Base-by-base conservation (phyloP, 2,113 vertebrate species). In the Ictidomys tridecemlineatus region DNA sequence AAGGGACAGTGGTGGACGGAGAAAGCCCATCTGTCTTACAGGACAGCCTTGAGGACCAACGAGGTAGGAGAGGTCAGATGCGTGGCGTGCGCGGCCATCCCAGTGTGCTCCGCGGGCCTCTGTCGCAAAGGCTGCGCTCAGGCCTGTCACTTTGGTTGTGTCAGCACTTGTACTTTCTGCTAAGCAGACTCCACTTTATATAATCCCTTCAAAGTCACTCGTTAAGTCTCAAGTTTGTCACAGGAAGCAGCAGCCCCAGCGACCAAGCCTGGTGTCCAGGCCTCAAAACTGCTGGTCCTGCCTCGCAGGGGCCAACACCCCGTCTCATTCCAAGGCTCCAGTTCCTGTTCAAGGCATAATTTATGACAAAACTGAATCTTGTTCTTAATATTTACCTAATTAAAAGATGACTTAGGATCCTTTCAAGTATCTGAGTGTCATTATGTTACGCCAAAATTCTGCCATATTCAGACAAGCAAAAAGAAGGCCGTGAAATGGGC, bases 291-390 rank as follows among this genome's bases (percentile, higher is more conserved):
- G 5, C n/a, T 63, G 56, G 48, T 14, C 32, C 34, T 13, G 24
- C 30, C 11, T 56, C 17, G 34, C 67, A 63, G 76, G 42, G 26
- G 22, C 32, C 80, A 91, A 22, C n/a, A 58, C 20, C 58, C 14
- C 58, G 5, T 22, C 42, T 72, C 26, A 17, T 65, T 89, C 67
- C 39, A 20, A 74, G n/a, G 22, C 34, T 39, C 56, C 63, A 72
- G 0, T 30, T 88, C 65, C 78, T 26, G 95, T 39, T 65, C n/a
- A 72, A 14, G 45, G 26, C 12, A 34, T 37, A 77, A 80, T 92
- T 65, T 61, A 77, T 48, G 63, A 20, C 30, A 91, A 87, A 94
- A 93, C 86, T 89, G 69, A 90, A n/a, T 37, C 65, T 69, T 72
- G 1, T 30, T 82, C 48, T 89, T 86, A 28, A 91, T n/a, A 83